Base-by-base conservation (phyloP, 2,797 vertebrate species). In the Oreochromis grahami region DNA sequence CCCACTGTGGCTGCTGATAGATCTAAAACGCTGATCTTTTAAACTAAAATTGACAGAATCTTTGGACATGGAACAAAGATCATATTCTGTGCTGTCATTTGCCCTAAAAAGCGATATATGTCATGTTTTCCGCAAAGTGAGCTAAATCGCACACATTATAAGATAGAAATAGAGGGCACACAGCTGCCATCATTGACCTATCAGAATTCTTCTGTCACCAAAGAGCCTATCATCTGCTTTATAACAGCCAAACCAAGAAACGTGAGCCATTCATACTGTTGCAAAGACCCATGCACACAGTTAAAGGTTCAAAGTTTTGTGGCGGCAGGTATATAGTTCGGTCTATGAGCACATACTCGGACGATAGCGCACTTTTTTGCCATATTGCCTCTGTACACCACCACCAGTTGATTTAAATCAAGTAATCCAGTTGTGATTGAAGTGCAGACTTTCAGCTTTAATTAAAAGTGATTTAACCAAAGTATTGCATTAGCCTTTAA, bases 11-110 rank as follows among this genome's bases (percentile, higher is more conserved):
- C 26, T 50, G 70, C 43, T 50, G 70, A 74, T 32, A 3, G 70
- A 50, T 48, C 10, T 13, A 32, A 74, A 51, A 32, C 5, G 5
- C 45, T 50, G 26, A 50, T 74, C 70, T 74, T 74, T 74, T 34
- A 32, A 74, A 34, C 70, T 74, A 50, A 9, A 74, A n/a, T 50
- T 50, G 70, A 50, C 17, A 50, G 45, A 74, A 74, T 74, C 70
- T 34, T 74, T n/a, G 11, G 70, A 74, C 26, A n/a, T n/a, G 26
- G 43, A 74, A 50, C 17, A 74, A 50, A 74, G 15, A 74, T 32
- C 65, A 4, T 50, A 74, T 45, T 17, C 21, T 70, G 21, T 45
- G 41, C 65, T 45, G 41, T 26, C 65, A 19, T 72, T 72, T 29
- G 14, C 24, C 9, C 41, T 29, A 2, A 48, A 72, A 45, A 5